Conservation (phyloP, 37 sponge, comb jelly and placozoan genomes). For the Halisarca cf. caerulea region DNA sequence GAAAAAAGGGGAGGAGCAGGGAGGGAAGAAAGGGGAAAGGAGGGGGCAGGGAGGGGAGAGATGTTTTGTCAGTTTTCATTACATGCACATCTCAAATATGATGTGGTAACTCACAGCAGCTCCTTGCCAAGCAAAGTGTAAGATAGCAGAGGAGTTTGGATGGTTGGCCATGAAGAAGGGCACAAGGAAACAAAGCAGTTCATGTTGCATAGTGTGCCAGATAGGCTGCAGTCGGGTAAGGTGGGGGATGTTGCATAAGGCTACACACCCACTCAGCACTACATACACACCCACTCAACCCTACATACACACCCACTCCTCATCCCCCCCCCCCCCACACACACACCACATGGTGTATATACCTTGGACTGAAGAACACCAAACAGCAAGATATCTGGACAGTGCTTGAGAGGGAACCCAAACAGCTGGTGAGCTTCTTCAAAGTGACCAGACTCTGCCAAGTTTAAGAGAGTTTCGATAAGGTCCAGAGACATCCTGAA, state of each 20-base stretch:
- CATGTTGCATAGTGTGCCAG: conserved; percentile 77
- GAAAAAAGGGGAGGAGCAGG: neutral
- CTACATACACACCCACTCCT: neutral
- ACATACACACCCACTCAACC: neutral
- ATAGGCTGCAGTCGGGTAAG: conserved; percentile 22
- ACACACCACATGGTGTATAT: neutral
- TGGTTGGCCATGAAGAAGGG: conserved; percentile 87
- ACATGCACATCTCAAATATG: neutral
- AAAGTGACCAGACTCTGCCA: conserved; percentile 88
- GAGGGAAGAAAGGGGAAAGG: neutral
- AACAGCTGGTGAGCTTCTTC: conserved; percentile 83
- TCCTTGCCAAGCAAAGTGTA: conserved; percentile 89
- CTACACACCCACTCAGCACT: neutral
- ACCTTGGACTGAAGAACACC: conserved; percentile 82
- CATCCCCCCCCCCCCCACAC: too few relatives aligned
- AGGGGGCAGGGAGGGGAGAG: too few relatives aligned
- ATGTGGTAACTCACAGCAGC: conserved; percentile 9
- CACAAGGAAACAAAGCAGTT: conserved; percentile 74
- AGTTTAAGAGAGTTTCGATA: conserved; percentile 81
- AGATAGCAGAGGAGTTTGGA: conserved; percentile 73
- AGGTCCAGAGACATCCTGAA: conserved; percentile 85
- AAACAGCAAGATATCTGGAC: conserved; percentile 93
- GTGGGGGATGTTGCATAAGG: neutral
- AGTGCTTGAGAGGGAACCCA: conserved; percentile 79
- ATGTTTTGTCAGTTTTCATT: neutral